Evolutionary conservation across 2,113 vertebrate species (phyloP), one percentile per base, ranked within the genome.

Genomic region (Corythoichthys haematopterus): DNA sequence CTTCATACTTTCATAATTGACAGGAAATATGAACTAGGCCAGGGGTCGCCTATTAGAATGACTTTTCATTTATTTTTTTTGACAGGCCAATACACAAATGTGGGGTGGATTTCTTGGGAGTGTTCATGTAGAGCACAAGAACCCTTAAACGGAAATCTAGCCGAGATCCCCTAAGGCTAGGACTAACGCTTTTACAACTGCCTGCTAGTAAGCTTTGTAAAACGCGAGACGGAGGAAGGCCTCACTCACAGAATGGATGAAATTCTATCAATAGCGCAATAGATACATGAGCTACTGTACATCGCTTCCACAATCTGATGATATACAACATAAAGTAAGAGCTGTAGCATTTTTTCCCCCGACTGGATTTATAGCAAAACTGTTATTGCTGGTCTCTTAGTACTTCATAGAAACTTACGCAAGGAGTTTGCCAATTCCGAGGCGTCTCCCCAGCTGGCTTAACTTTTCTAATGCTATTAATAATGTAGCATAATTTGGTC

Each of bases 21-120:
- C 95, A 96, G 95, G 94, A 96, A 95, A 97, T 97, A 97, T 96
- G 95, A 95, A 94, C 92, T 91, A 93, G 94, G 95, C 96, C 94
- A 96, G 92, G 93, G 94, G 95, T 95, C 92, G 92, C 93, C 95
- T 94, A 94, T 97, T 96, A 97, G 95, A 98, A 94, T 94, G 97
- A 96, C 95, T 98, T 97, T 95, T 96, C 97, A 97, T 98, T 97
- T 94, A 93, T 94, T 94, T 93, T 94, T 56, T 93, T 92, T 98
- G 96, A 98, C 95, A 98, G 94, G 91, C 86, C 50, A 91, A 92
- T 92, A 93, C 93, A 94, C 93, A 93, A 92, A 92, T 87, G 90
- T 89, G 65, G 85, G 69, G 81, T 81, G 85, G 91, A 90, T 94
- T 94, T 94, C 94, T 92, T 89, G 85, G 92, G 91, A 81, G 89